Base-by-base conservation (phyloP, 2,797 vertebrate species). In the Sebastes baramenuke region DNA sequence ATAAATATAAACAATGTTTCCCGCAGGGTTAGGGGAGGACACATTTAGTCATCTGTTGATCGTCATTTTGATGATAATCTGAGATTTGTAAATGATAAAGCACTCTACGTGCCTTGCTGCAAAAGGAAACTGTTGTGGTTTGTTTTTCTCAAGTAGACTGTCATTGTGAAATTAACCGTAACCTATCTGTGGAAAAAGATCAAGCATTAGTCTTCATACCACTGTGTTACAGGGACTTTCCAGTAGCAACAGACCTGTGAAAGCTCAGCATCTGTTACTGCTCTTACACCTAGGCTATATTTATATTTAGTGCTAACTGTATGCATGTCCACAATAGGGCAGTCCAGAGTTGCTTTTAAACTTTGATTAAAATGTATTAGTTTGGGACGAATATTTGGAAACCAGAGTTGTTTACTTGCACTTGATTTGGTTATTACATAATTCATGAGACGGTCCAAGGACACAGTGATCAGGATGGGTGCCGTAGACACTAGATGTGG, bases 401-500 rank as follows among this genome's bases (percentile, higher is more conserved):
- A 25, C 12, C 20, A 52, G 52, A 55, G n/a, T 74, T 80, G 71
- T 88, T 80, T 77, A 73, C 69, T 3, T 77, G 58, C 49, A 34
- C 46, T 68, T 67, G 2, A 81, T 71, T 52, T 77, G 34, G 49
- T 72, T 71, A 73, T 92, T 86, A 75, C 83, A 56, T 77, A 93
- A 88, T 70, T 78, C 55, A 29, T 34, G 75, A 83, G 61, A 77
- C 46, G 8, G 71, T 70, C 70, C 74, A 84, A 81, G 84, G 83
- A 87, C 90, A 79, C 10, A 5, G 81, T 10, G 70, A 83, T 83
- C 79, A 85, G 75, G 67, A 79, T 42, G n/a, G 66, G 70, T 49
- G 65, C 83, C 72, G 79, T 62, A 59, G 81, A 80, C 65, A 71
- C 84, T 82, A 65, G 88, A 87, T 69, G 82, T 74, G 67, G 88